Base-by-base conservation (phyloP, 2,113 vertebrate genomes). In the Emydura subglobosa region DNA sequence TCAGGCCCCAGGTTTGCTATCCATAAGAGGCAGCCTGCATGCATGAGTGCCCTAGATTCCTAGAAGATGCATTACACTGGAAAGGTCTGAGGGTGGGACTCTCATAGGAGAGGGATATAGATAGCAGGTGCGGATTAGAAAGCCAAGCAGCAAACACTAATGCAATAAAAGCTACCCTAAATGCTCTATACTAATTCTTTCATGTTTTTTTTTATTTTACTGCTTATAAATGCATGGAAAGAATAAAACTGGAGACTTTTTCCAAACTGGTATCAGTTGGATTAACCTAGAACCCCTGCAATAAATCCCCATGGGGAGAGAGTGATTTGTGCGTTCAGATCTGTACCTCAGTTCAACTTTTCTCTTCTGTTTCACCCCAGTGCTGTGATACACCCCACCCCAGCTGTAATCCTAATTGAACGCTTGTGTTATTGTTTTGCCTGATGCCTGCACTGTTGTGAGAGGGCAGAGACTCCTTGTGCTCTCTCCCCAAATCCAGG, bases 361-460 rank as follows among this genome's bases (percentile, higher is more conserved):
- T 13, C 72, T 55, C 51, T 76, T 51, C 34, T 51, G 24, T 50
- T 74, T n/a, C n/a, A 74, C 12, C 11, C 31, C 13, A 39, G 42
- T 7, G 6, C 11, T 59, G 29, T 19, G 42, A 47, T 13, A 31
- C 19, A 16, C 49, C 29, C 4, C 42, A 27, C 55, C n/a, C n/a
- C 39, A 13, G 16, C 49, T 17, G 1, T 5, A 12, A 51, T 7
- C 17, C 65, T 6, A 13, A 0, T 3, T 2, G 4, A 14, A n/a
- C 19, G 5, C 7, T 4, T 2, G 0, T 0, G 1, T 17, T 76
- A 29, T 31, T 72, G 10, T 61, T 16, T 10, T 3, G 19, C 9
- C 24, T 4, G 55, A 47, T 5, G 55, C 31, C 61, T 19, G 4
- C 11, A 39, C 65, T 27, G 83, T 22, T 27, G 42, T 21, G 79